Conservation (phyloP, 1,140 invertebrate genomes). For the Drosophila tropicalis region DNA sequence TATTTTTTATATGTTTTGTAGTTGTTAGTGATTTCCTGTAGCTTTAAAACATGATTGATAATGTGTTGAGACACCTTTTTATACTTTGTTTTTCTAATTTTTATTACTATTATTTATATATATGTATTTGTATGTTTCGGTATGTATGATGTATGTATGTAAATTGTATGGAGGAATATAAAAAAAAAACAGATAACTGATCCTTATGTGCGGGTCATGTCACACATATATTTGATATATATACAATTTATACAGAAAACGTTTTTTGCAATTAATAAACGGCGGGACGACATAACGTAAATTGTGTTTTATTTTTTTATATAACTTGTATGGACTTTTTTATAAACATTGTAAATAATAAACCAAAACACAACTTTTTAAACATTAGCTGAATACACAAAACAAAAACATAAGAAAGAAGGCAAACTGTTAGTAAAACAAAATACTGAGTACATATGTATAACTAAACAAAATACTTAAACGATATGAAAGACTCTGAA, state of each 20-base stretch:
- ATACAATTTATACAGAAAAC: slow-evolving; percentile 72
- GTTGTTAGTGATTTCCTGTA: slow-evolving; percentile 71
- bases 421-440: slow-evolving; percentile 25
- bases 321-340: slow-evolving; percentile 61
- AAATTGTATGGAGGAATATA: slow-evolving; percentile 42
- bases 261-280: slow-evolving; percentile 75
- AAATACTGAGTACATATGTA: slow-evolving; percentile 38
- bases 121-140: not conserved
- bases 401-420: slow-evolving; percentile 25
- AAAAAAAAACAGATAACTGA: slow-evolving; percentile 17
- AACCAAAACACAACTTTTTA: slow-evolving; percentile 2
- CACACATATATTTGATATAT: slow-evolving; percentile 70
- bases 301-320: slow-evolving; percentile 73
- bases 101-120: slow-evolving; percentile 57
- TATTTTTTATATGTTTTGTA: slow-evolving; percentile 79
- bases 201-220: slow-evolving; percentile 16
- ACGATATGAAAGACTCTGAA: slow-evolving; percentile 71
- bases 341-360: slow-evolving; percentile 52
- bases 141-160: slow-evolving; percentile 26
- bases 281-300: slow-evolving; percentile 52
- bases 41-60: slow-evolving; percentile 49
- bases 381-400: slow-evolving; percentile 12
- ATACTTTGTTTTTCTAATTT: slow-evolving; percentile 69
- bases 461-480: slow-evolving; percentile 52
- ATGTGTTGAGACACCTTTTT: slow-evolving; percentile 69